Base-by-base conservation (phyloP, 2,113 vertebrate species). In the Notothenia rossii region DNA sequence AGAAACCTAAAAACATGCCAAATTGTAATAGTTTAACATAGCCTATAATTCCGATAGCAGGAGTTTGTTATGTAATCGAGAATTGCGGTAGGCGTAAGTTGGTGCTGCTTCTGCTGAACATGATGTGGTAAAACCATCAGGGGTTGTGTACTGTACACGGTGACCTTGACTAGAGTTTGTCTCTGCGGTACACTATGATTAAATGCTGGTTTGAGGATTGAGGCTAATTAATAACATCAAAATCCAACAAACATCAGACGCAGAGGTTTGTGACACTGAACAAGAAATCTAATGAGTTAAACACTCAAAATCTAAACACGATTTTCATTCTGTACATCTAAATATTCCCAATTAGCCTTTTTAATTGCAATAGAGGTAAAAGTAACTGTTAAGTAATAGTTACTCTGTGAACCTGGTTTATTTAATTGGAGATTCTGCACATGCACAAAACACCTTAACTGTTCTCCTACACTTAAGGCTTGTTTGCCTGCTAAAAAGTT, bases 81-180 rank as follows among this genome's bases (percentile, higher is more conserved):
- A 10, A 45, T 48, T 56, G 48, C 51, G 71, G 60, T 11, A 55
- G 53, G 25, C 73, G 33, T 22, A 49, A 65, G 5, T 25, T 72
- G 14, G 62, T 45, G 5, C 20, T 48, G 71, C 43, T 69, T 45
- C 63, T 49, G 56, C 59, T 83, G 71, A 81, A 65, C 51, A 10
- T 10, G 50, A 65, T 87, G 2, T 83, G 85, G 80, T 83, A 83
- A 87, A 87, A 62, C 73, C 3, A 81, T 83, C 43, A 86, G 48
- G 7, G 9, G 25, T 65, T 81, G 48, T 80, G 56, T 61, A 22
- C 63, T 67, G 62, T 72, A 46, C 64, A 83, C 46, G 25, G 58
- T 48, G 66, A 25, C 73, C 74, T 81, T 62, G 76, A 48, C 71
- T 67, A 15, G 53, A 78, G 55, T 48, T 54, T 74, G 40, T 29